Evolutionary conservation across 2,888 invertebrate genomes (phyloP).

Genomic region (Dasypogon diadema): DNA sequence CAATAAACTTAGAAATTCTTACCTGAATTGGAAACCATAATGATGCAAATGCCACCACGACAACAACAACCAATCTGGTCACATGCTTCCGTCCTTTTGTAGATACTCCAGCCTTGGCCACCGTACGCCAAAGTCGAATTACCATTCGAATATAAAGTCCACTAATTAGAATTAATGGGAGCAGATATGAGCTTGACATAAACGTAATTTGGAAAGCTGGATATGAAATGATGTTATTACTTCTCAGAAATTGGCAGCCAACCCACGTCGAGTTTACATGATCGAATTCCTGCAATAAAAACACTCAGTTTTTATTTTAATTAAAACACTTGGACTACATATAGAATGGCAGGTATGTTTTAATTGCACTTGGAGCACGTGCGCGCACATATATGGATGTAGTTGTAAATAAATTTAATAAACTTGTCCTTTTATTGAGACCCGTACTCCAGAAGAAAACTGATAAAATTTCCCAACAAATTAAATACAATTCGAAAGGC

Average conservation of each 20-base stretch:
- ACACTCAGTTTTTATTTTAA: neutral
- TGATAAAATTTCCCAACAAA: constrained; percentile 21
- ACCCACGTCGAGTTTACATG: constrained; percentile 54
- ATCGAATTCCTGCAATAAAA: constrained; percentile 63
- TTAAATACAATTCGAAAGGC: neutral
- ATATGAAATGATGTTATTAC: constrained; percentile 69
- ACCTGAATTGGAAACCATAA: constrained; percentile 96
- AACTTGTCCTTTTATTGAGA: constrained; percentile 2
- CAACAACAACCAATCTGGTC: constrained; percentile 90
- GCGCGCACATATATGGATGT: neutral
- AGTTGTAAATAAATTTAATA: too few relatives aligned
- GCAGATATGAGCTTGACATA: constrained; percentile 86
- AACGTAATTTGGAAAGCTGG: constrained; percentile 77
- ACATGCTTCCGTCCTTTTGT: constrained; percentile 88
- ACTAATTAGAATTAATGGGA: constrained; percentile 88
- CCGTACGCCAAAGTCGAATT: constrained; percentile 84
- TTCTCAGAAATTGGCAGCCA: constrained; percentile 71
- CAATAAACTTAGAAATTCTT: too few relatives aligned
- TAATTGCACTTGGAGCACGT: neutral
- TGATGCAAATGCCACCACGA: constrained; percentile 92
- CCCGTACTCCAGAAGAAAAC: neutral
- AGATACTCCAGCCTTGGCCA: constrained; percentile 81
- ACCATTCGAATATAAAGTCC: constrained; percentile 91
- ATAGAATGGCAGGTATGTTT: neutral
- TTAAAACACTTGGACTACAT: constrained; percentile 15